Percentiles rank a stretch among this genome's conserved stretches.
Conservation (phyloP, 1,140 invertebrate genomes). For the Acyrthosiphon pisum region DNA sequence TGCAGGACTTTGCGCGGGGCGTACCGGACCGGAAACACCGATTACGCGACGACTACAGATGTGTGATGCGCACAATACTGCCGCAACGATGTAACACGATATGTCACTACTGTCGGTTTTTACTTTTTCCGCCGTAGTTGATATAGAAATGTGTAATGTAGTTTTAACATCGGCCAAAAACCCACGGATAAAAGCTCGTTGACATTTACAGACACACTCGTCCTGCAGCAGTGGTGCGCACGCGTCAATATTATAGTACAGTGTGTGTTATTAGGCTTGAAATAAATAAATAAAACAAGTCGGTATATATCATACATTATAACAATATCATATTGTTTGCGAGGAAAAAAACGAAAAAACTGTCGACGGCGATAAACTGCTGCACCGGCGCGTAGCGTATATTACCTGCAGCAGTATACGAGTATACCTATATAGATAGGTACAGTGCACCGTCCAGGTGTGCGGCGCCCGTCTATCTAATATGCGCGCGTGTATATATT, state of each 20-base stretch:
- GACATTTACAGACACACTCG: background rate
- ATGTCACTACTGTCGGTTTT: background rate
- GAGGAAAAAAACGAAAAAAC: background rate
- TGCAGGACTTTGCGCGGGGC: conserved; percentile 29
- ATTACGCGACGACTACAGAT: conserved; percentile 12
- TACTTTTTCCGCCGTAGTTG: background rate
- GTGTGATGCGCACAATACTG: background rate
- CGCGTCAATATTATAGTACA: background rate
- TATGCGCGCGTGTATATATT: background rate
- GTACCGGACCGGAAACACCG: conserved; percentile 50
- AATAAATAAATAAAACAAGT: background rate
- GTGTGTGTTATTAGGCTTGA: background rate
- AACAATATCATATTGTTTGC: background rate
- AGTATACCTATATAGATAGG: background rate
- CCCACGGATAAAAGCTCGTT: background rate
- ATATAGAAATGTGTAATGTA: background rate
- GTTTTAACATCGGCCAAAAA: background rate
- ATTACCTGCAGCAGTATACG: background rate
- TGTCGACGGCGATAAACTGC: background rate
- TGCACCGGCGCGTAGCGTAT: background rate
- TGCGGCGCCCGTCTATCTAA: background rate
- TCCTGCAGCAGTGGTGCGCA: background rate
- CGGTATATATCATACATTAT: background rate
- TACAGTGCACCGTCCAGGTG: background rate
- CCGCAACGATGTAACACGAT: background rate